Percentiles rank a stretch among this genome's conserved stretches.
Evolutionary conservation across 2,113 vertebrate genomes (phyloP).

Genomic region (Rhizomys pruinosus): DNA sequence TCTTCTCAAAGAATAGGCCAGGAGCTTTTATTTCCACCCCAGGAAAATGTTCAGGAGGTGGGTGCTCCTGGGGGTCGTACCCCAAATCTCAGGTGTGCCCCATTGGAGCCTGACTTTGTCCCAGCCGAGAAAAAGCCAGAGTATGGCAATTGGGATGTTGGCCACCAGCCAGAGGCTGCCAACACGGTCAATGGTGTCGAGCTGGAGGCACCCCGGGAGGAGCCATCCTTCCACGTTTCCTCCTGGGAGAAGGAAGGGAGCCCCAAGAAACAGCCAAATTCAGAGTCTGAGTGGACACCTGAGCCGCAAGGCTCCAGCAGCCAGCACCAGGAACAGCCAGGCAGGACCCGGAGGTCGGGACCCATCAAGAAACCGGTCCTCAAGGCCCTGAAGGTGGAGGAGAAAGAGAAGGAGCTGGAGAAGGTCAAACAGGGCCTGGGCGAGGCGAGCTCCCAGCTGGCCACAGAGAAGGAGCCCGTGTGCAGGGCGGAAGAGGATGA

Average conservation of each 20-base stretch:
- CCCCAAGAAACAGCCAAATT: conserved; percentile 83
- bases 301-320: conserved; percentile 82
- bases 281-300: conserved; percentile 90
- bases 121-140: conserved; percentile 89
- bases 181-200: conserved; percentile 83
- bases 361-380: conserved; percentile 98
- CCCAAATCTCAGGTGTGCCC: conserved; percentile 84
- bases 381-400: conserved; percentile 98
- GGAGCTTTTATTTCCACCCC: conserved; percentile 88
- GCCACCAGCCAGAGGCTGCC: conserved; percentile 85
- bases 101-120: conserved; percentile 87
- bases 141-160: conserved; percentile 86
- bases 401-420: conserved; percentile 96
- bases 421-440: conserved; percentile 88
- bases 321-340: conserved; percentile 90
- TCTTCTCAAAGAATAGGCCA: conserved; percentile 86
- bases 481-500: conserved; percentile 85
- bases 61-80: conserved; percentile 82
- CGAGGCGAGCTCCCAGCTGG: conserved; percentile 87
- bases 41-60: conserved; percentile 84
- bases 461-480: conserved; percentile 87
- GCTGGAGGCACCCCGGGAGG: conserved; percentile 86
- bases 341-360: conserved; percentile 92
- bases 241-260: conserved; percentile 92
- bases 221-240: conserved; percentile 85